These are phyloP conservation scores for Morus bassanus DNA, from an alignment of 2,797 vertebrate species.

Conservation along the genomic window DNA sequence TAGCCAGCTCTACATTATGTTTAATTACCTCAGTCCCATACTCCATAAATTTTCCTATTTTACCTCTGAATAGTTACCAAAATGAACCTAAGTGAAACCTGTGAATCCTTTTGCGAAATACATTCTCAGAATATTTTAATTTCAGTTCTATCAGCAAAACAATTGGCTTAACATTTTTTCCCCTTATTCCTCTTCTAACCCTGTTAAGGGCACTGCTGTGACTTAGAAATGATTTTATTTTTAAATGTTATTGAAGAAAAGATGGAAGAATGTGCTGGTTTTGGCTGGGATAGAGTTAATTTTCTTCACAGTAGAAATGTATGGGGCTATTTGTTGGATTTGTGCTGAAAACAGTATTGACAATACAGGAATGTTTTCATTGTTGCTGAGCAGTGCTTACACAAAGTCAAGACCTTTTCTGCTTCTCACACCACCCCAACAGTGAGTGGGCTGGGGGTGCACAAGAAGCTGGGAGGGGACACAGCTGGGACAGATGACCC, in stretches of 20 bases:
- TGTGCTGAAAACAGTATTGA: not conserved
- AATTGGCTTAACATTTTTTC: not conserved
- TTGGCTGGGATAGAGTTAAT: not conserved
- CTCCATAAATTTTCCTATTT: not conserved
- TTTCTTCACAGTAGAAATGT: too few species aligned
- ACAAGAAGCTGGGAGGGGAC: not conserved
- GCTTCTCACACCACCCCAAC: not conserved
- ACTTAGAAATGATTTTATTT: not conserved
- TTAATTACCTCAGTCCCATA: not conserved
- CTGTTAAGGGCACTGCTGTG: not conserved
- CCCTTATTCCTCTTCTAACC: not conserved
- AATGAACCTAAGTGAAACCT: not conserved
- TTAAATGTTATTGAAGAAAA: not conserved
- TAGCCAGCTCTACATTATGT: not conserved
- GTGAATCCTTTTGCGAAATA: not conserved
- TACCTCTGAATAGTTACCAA: not conserved
- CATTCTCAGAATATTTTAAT: not conserved
- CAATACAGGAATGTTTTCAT: not conserved
- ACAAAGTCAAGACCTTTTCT: not conserved
- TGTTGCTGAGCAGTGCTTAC: not conserved
- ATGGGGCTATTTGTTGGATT: not conserved
- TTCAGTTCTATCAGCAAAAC: not conserved
- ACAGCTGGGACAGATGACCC: not conserved
- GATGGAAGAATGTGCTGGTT: not conserved
- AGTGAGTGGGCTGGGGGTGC: accelerated